Base-by-base conservation (phyloP, 2,797 vertebrate species). In the Hoplostethus mediterraneus region DNA sequence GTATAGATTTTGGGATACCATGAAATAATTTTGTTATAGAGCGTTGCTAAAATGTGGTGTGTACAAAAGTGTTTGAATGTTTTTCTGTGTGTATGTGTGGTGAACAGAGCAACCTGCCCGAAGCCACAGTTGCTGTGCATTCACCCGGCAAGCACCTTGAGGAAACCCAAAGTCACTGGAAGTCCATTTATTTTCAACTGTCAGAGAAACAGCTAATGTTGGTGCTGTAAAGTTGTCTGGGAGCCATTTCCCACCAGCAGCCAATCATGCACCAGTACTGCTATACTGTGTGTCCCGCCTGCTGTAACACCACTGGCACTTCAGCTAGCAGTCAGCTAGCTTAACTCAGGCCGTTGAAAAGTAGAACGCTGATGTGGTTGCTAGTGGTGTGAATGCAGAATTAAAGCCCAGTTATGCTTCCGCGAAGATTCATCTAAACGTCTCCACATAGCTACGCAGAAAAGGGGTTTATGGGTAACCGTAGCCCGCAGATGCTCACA, bases 291-390 rank as follows among this genome's bases (percentile, higher is more conserved):
- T 28, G 68, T 14, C 10, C 74, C 48, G 45, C 82, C 82, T 73
- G 31, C 64, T 13, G 63, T 45, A 38, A 51, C 69, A 84, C 60
- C 31, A 69, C 14, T 81, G 78, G 81, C 77, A 71, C 71, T 60
- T 54, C 81, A 79, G 70, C 75, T 82, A 64, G 67, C 73, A 84
- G 75, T 78, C 71, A 25, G 51, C 51, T 5, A 4, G 17, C 51
- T 21, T 4, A 10, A 21, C 11, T 25, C 25, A 74, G 75, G 73
- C 81, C 76, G 68, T 81, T 74, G 73, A 75, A 82, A 88, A 82
- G 59, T 80, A 45, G 79, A 87, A 77, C 72, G 21, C 33, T 44
- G 63, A 75, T 33, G 52, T 33, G 3, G 61, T 57, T 57, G 57
- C 70, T 59, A 52, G 59, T 62, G 45, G 75, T 49, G 74, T 80